Evolutionary conservation across 2,113 vertebrate genomes (phyloP).

Genomic region (Tympanuchus pallidicinctus): DNA sequence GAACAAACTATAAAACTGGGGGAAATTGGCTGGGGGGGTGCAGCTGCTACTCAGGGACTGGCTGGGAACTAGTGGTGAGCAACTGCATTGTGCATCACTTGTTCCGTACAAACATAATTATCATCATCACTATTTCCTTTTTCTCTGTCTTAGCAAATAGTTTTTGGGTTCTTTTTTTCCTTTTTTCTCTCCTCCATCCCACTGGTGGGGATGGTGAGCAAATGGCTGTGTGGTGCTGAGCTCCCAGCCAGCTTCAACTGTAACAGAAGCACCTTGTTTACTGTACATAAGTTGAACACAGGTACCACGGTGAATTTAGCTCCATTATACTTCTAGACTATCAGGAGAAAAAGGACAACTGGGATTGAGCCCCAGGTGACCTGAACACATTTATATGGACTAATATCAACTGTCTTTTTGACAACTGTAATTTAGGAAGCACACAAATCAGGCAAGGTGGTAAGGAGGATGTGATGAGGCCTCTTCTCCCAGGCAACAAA

Average conservation of each 20-base stretch:
- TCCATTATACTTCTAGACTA: background rate
- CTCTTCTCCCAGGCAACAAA: too few relatives aligned
- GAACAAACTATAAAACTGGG: too few relatives aligned
- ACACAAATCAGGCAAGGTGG: background rate
- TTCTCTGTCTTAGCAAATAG: background rate
- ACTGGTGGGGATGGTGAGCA: background rate
- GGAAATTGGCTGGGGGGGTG: background rate
- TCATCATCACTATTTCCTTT: background rate
- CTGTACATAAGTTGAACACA: accelerated
- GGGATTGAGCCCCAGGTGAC: background rate
- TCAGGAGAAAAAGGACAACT: background rate
- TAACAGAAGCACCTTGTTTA: background rate
- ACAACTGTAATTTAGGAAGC: background rate
- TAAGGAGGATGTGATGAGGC: too few relatives aligned
- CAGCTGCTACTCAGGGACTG: background rate
- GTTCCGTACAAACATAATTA: background rate
- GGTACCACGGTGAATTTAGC: background rate
- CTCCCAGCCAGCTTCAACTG: background rate
- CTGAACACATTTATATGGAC: background rate
- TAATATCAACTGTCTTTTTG: background rate
- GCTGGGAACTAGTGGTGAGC: background rate
- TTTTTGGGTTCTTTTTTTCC: background rate
- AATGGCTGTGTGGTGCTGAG: background rate
- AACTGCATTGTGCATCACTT: background rate
- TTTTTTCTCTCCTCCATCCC: background rate